Conservation (phyloP, 2,888 invertebrate genomes). For the Lepidocyrtinus sp. region DNA sequence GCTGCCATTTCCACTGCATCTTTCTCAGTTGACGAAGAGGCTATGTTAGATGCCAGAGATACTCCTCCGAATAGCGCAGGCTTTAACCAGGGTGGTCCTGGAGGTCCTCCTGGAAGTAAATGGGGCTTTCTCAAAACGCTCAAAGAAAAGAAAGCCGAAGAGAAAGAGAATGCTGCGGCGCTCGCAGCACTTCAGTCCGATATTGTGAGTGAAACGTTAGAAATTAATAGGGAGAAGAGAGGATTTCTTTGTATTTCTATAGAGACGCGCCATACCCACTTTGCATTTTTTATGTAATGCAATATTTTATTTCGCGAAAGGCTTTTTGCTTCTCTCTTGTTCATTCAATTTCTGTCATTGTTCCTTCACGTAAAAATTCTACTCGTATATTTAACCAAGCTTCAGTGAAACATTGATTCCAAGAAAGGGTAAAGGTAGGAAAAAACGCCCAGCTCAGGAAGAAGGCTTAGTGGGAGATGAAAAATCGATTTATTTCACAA, state of each 20-base stretch:
- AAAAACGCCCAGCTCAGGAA: no score
- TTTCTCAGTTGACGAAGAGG: conserved; percentile 69
- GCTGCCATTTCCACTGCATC: conserved; percentile 43
- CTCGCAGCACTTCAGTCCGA: conserved; percentile 66
- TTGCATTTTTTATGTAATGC: conserved; percentile 7
- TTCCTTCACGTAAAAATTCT: no score
- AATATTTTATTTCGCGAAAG: conserved; percentile 2
- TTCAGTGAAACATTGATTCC: no score
- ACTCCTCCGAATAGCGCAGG: conserved; percentile 68
- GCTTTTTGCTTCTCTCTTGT: no score
- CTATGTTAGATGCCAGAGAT: conserved; percentile 68
- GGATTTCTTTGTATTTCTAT: no score
- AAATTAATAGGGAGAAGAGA: background rate
- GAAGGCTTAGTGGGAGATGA: background rate
- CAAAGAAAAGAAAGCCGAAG: conserved; percentile 91
- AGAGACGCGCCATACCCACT: no score
- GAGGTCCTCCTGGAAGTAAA: conserved; percentile 80
- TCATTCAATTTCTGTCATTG: no score
- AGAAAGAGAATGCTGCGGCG: conserved; percentile 73
- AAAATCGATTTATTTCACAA: background rate
- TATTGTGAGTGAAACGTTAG: conserved; percentile 48
- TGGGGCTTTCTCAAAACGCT: conserved; percentile 93
- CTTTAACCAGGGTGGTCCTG: conserved; percentile 71
- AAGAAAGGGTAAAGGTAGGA: background rate
- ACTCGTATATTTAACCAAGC: no score